phyloP scores from a whole-genome alignment of 1,140 invertebrate species.

The Saccostrea glomerata region DNA sequence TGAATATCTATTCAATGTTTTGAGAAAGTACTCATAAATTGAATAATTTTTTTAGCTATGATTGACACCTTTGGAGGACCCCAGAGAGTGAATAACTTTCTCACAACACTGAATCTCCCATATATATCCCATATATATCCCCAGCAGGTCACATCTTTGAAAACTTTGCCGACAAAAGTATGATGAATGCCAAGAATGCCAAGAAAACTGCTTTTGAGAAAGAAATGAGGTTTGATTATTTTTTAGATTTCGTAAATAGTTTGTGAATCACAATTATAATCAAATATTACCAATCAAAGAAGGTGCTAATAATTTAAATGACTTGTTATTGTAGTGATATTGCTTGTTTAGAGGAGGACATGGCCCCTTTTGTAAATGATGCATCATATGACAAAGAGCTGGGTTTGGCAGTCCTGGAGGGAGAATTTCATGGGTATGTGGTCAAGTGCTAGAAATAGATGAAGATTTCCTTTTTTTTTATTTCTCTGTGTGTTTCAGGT shows the following conservation, averaged over 20 bases:
- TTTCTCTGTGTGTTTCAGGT: not conserved
- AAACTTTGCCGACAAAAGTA: constrained; percentile 20
- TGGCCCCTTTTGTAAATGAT: not conserved
- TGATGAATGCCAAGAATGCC: not conserved
- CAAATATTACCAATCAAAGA: not conserved
- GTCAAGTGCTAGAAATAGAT: not conserved
- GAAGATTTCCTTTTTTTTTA: not conserved
- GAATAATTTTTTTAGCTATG: not conserved
- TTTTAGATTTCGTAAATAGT: not conserved
- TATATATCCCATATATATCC: not conserved
- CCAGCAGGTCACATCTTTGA: constrained; percentile 3
- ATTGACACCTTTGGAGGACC: not conserved
- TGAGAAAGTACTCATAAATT: too few relatives aligned
- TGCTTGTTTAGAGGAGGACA: not conserved
- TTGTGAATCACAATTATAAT: not conserved
- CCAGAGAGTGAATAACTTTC: constrained; percentile 24
- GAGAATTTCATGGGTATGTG: not conserved
- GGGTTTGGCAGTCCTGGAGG: not conserved
- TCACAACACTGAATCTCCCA: constrained; percentile 27
- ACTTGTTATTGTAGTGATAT: not conserved
- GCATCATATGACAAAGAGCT: not conserved
- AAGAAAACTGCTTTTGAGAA: constrained; percentile 7
- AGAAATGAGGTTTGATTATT: constrained; percentile 32
- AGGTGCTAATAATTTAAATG: not conserved
- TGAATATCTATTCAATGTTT: too few relatives aligned